Evolutionary conservation across 1,140 invertebrate species (phyloP), one percentile per base, ranked within the genome.

Genomic region (Caerostris extrusa): DNA sequence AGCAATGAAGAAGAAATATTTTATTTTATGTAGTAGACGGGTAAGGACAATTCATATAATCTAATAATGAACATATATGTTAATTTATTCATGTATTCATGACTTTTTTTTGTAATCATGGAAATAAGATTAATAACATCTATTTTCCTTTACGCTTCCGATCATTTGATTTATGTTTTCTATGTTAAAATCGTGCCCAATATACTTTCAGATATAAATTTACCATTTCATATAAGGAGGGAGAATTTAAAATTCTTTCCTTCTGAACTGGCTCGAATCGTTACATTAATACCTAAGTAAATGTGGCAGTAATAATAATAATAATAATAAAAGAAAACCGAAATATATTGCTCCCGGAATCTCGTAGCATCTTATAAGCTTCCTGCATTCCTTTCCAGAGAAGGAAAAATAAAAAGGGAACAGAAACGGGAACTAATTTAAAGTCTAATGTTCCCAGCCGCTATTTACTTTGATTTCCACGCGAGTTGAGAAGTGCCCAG

Each of bases 381-480:
- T 77, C 12, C 53, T 77, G 7, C 4, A 3, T 64, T 64, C 12
- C 17, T 17, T 64, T 17, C 17, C 17, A 8, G 0, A 7, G 34
- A 53, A 77, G 14, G 7, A 77, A 77, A 77, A 12, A 3, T 53
- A 67, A 7, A n/a, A 10, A 8, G 0, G 71, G 4, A 12, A 53
- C 7, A 19, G n/a, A 81, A 58, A 83, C n/a, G 55, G 82, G 82
- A 83, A 56, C 82, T 83, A n/a, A 83, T 83, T 83, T 83, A 34
- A 83, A 83, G 82, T 83, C 82, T 57, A 83, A 83, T 83, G 56
- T 19, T 83, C 82, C 82, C 17, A n/a, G 55, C 7, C 17, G 82
- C 17, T 83, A 58, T 83, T 83, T 83, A 83, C 82, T 56, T 83
- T 83, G 82, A 58, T 83, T 58, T 83, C 82, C 55, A 58, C 34